Evolutionary conservation across 2,888 invertebrate genomes (phyloP).

Genomic region (Pantelozetes paolii): DNA sequence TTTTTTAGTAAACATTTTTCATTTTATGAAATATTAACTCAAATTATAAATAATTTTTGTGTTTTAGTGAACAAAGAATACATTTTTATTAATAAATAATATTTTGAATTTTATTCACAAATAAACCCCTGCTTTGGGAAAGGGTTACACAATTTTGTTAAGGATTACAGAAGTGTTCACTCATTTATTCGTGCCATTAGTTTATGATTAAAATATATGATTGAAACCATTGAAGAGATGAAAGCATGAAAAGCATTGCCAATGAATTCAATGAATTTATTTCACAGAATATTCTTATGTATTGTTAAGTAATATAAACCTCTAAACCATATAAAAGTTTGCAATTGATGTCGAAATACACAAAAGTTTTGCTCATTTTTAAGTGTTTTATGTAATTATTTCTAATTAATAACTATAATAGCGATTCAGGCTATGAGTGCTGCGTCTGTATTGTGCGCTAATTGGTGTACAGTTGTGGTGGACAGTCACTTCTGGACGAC

Average conservation of each 20-base stretch:
- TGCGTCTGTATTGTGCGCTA: background rate
- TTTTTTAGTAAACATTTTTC: too few species aligned
- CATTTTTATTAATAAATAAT: background rate
- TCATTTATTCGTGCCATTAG: background rate
- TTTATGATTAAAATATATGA: background rate
- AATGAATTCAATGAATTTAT: background rate
- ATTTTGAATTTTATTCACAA: background rate
- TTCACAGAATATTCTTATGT: background rate
- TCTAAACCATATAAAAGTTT: background rate
- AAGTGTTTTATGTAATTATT: background rate
- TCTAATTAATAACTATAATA: background rate
- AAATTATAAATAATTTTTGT: too few species aligned
- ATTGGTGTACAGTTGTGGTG: background rate
- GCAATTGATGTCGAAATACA: background rate
- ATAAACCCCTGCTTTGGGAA: background rate
- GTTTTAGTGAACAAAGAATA: background rate
- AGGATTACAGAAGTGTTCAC: background rate
- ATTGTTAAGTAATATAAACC: background rate
- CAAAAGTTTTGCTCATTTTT: background rate
- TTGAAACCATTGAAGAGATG: background rate
- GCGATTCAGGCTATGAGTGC: background rate
- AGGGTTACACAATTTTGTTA: background rate
- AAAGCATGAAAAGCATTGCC: background rate
- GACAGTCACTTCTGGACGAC: background rate
- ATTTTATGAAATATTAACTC: too few species aligned